These are phyloP conservation scores for Diorhabda carinulata DNA, from an alignment of 1,140 invertebrate species.

Conservation along the genomic window DNA sequence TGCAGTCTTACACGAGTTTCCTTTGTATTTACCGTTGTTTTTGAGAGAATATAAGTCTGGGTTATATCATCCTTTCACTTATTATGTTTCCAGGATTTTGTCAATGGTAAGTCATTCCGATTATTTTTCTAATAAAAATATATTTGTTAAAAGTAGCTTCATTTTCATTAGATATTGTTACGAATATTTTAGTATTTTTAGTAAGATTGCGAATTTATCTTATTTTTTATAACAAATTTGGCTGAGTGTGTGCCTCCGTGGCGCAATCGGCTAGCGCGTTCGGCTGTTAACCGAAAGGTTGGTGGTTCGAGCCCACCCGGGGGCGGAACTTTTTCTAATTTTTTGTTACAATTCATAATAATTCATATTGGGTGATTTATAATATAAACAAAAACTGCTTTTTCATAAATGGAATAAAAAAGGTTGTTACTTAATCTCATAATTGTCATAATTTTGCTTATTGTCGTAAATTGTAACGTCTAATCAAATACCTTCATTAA, in stretches of 20 bases:
- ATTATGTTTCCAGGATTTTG: constrained; percentile 71
- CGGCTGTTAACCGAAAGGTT: constrained; percentile 76
- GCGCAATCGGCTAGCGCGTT: constrained; percentile 69
- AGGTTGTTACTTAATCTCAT: too few species aligned
- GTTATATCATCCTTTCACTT: constrained; percentile 67
- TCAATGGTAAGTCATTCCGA: constrained; percentile 61
- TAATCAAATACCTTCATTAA: too few species aligned
- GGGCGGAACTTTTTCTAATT: constrained; percentile 47
- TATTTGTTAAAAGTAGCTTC: too few species aligned
- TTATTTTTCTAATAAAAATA: neutral
- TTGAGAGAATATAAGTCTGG: constrained; percentile 73
- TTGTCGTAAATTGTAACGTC: too few species aligned
- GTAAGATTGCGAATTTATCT: too few species aligned
- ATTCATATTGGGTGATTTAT: too few species aligned
- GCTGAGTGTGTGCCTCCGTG: constrained; percentile 52
- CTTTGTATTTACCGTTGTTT: constrained; percentile 73
- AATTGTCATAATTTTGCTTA: too few species aligned
- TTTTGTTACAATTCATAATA: neutral
- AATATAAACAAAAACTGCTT: too few species aligned
- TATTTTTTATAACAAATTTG: too few species aligned
- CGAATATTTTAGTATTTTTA: too few species aligned
- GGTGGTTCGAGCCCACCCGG: constrained; percentile 69
- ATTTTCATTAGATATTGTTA: too few species aligned
- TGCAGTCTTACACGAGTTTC: constrained; percentile 72
- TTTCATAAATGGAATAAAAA: too few species aligned